Percentiles rank a stretch among this genome's conserved stretches.
Conservation (phyloP, 2,888 invertebrate genomes). For the Andrena bucephala region DNA sequence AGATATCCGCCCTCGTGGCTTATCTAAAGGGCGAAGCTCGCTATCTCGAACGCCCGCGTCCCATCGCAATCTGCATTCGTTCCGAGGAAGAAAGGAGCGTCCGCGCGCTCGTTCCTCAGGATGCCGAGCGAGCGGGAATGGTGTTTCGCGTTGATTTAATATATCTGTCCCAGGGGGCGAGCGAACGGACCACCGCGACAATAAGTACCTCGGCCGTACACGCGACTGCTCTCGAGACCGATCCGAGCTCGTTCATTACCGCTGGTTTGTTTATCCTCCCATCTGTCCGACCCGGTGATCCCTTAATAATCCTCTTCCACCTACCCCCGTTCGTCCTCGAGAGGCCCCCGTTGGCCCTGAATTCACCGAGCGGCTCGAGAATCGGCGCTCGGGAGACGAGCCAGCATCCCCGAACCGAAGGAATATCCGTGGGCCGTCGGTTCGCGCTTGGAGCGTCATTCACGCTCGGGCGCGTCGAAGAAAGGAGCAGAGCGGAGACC, state of each 20-base stretch:
- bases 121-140: neutral
- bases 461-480: conserved; percentile 48
- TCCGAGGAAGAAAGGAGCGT: conserved; percentile 26
- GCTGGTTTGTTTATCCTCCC: conserved; percentile 78
- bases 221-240: conserved; percentile 58
- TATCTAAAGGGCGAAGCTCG: conserved; percentile 40
- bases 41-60: conserved; percentile 38
- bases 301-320: conserved; percentile 71
- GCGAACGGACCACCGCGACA: conserved; percentile 61
- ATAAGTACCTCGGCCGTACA: conserved; percentile 63
- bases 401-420: conserved; percentile 21
- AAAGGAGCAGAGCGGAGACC: conserved; percentile 41
- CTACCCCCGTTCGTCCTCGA: conserved; percentile 43
- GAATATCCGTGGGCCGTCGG: conserved; percentile 13
- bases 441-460: conserved; percentile 43
- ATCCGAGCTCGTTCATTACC: conserved; percentile 74
- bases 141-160: conserved; percentile 63
- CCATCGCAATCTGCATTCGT: conserved; percentile 34
- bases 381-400: conserved; percentile 59
- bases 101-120: neutral
- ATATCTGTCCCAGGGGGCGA: conserved; percentile 60
- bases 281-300: conserved; percentile 76
- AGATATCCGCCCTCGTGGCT: conserved; percentile 28
- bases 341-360: conserved; percentile 33
- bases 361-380: conserved; percentile 52